Percentiles rank a stretch among this genome's conserved stretches.
Evolutionary conservation across 1,140 invertebrate genomes (phyloP).

Genomic region (Arctopsyche grandis): DNA sequence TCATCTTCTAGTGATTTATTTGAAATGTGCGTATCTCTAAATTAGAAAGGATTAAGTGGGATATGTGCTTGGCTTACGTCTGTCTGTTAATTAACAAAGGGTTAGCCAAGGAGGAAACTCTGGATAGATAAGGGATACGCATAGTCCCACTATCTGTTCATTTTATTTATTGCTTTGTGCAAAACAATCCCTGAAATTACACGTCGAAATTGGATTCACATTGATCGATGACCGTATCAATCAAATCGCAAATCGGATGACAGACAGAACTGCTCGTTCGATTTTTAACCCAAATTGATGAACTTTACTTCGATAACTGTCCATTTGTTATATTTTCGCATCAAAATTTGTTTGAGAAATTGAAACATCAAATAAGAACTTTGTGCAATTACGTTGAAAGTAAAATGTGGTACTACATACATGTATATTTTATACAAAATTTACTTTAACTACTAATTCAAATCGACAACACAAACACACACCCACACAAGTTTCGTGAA

Average conservation of each 20-base stretch:
- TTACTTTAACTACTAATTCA: no score
- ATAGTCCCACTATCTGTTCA: conserved; percentile 17
- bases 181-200: conserved; percentile 29
- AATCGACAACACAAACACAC: no score
- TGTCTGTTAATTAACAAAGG: conserved; percentile 36
- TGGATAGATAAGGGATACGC: conserved; percentile 20
- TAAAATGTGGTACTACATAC: no score
- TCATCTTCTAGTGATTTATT: conserved; percentile 16
- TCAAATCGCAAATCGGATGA: not conserved
- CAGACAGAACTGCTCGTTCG: not conserved
- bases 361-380: no score
- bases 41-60: conserved; percentile 38
- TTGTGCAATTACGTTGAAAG: no score
- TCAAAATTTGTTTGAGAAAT: no score
- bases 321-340: no score
- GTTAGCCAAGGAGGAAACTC: conserved; percentile 24
- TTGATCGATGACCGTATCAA: conserved; percentile 24
- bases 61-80: conserved; percentile 32
- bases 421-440: no score
- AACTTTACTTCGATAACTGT: no score
- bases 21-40: conserved; percentile 24
- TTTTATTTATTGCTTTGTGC: conserved; percentile 21
- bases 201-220: not conserved
- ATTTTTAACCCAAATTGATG: not conserved
- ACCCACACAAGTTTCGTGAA: no score